These are phyloP conservation scores for Diploscapter pachys DNA, from an alignment of 1,140 invertebrate genomes.

Conservation along the genomic window DNA sequence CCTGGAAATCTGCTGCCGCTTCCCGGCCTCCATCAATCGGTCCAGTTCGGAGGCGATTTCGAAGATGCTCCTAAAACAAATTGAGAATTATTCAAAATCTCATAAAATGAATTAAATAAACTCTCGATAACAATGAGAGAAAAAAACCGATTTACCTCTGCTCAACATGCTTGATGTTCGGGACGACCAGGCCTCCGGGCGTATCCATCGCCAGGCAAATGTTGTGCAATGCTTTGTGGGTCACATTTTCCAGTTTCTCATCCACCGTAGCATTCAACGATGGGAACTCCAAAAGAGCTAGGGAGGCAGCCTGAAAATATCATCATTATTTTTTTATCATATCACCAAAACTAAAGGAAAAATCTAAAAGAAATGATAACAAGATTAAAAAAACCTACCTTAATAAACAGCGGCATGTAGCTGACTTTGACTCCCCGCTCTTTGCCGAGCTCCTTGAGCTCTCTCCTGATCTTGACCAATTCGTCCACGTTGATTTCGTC, in stretches of 20 bases:
- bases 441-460: slow-evolving; percentile 70
- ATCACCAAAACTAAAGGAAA: too few relatives aligned
- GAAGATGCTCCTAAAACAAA: slow-evolving; percentile 66
- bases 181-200: slow-evolving; percentile 84
- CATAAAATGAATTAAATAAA: too few relatives aligned
- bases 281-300: slow-evolving; percentile 76
- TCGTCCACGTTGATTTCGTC: slow-evolving; percentile 72
- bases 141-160: slow-evolving; percentile 48
- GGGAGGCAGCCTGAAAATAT: slow-evolving; percentile 70
- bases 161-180: slow-evolving; percentile 90
- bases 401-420: slow-evolving; percentile 93
- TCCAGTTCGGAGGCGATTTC: slow-evolving; percentile 82
- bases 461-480: slow-evolving; percentile 70
- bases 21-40: slow-evolving; percentile 74
- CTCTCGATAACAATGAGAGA: not conserved
- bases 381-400: slow-evolving; percentile 60
- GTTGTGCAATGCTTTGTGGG: slow-evolving; percentile 81
- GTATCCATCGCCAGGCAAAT: slow-evolving; percentile 97
- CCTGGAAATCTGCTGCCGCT: slow-evolving; percentile 69
- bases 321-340: too few relatives aligned
- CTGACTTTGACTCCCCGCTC: slow-evolving; percentile 75
- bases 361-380: not conserved
- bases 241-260: slow-evolving; percentile 75
- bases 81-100: too few relatives aligned
- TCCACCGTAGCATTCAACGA: slow-evolving; percentile 85